A percentile compares a stretch with the other conserved stretches of the same genome.
phyloP scores from a whole-genome alignment of 2,797 vertebrate genomes.

The Percopsis omiscomaycus region DNA sequence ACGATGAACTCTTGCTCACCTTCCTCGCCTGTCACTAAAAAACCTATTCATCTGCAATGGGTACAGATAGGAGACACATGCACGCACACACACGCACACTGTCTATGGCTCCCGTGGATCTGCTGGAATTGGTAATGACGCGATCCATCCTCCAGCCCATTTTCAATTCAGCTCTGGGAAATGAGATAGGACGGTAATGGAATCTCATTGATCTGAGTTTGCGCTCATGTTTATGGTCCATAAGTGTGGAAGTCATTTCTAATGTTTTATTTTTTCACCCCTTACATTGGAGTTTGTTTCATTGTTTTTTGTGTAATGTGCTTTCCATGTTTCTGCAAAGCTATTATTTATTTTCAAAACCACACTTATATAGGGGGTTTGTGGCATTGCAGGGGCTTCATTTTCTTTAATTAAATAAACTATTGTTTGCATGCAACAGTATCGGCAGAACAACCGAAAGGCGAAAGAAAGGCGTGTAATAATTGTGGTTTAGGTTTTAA shows the following conservation, averaged over 20 bases:
- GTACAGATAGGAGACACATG: conserved; percentile 48
- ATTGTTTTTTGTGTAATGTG: conserved; percentile 17
- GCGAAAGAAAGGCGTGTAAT: neutral
- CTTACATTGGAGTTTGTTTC: conserved; percentile 50
- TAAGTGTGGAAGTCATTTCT: conserved; percentile 73
- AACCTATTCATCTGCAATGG: conserved; percentile 68
- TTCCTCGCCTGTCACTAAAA: conserved; percentile 68
- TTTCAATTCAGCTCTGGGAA: conserved; percentile 75
- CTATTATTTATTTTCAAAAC: too few relatives aligned
- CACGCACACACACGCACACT: conserved; percentile 5
- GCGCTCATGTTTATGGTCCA: conserved; percentile 75
- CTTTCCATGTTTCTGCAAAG: too few relatives aligned
- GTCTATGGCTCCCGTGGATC: conserved; percentile 64
- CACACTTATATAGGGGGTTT: too few relatives aligned
- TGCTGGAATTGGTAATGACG: conserved; percentile 76
- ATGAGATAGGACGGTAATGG: conserved; percentile 78
- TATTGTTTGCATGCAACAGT: conserved; percentile 4
- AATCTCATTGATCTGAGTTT: conserved; percentile 80
- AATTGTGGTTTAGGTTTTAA: neutral
- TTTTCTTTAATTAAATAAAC: neutral
- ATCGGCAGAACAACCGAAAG: neutral
- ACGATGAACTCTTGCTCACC: conserved; percentile 75
- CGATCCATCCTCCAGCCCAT: conserved; percentile 76
- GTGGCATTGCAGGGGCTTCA: neutral
- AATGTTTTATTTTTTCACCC: conserved; percentile 48